phyloP scores from a whole-genome alignment of 2,797 vertebrate genomes.

The Leptatherina wallacei region DNA sequence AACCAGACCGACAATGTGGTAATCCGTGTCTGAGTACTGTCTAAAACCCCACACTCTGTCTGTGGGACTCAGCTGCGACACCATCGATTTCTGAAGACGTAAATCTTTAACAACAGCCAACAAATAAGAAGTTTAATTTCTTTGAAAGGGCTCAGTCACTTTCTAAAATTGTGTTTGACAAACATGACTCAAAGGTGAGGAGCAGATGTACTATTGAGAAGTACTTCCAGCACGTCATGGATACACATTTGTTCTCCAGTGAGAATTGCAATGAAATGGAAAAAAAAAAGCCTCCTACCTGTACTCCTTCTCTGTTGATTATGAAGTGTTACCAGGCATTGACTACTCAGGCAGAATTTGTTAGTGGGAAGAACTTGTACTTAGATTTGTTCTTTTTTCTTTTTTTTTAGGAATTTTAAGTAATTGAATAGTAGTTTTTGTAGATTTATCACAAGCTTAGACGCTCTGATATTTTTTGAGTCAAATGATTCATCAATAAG shows the following conservation, averaged over 20 bases:
- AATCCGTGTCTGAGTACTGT: neutral
- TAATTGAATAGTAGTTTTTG: too few species aligned
- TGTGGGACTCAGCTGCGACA: neutral
- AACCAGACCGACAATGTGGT: neutral
- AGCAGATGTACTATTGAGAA: slow-evolving; percentile 11
- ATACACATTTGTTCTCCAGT: neutral
- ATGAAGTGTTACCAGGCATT: neutral
- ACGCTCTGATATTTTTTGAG: too few species aligned
- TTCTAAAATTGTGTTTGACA: neutral
- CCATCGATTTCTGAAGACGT: slow-evolving; percentile 4
- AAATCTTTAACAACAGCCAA: slow-evolving; percentile 20
- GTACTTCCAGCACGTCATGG: neutral
- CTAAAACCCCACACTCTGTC: neutral
- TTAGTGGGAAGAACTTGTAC: too few species aligned
- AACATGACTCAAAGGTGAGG: slow-evolving; percentile 20
- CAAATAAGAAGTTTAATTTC: slow-evolving; percentile 11
- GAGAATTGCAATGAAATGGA: neutral
- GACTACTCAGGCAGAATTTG: too few species aligned
- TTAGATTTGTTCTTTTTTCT: too few species aligned
- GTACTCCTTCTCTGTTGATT: neutral
- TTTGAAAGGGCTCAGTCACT: slow-evolving; percentile 11
- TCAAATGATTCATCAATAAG: too few species aligned
- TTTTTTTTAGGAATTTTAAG: too few species aligned
- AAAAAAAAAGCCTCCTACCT: neutral
- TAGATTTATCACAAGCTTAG: too few species aligned